A percentile compares a stretch with the other conserved stretches of the same genome.
Conservation (phyloP, 2,797 vertebrate species). For the Sebastes diploproa region DNA sequence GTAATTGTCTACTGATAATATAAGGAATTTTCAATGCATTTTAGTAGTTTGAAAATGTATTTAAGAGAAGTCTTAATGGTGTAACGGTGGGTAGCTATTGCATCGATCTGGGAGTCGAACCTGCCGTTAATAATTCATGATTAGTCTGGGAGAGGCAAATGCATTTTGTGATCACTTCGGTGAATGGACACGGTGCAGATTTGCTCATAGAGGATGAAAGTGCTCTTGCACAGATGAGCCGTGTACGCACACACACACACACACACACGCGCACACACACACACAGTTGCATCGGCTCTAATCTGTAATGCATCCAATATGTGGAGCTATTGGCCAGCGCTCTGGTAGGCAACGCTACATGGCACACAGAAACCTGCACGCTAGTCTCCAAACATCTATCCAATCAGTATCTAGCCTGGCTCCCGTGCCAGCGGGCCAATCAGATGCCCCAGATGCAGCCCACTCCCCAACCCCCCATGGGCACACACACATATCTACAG, state of each 20-base stretch:
- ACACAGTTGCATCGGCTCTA: constrained; percentile 53
- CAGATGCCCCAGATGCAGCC: constrained; percentile 58
- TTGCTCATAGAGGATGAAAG: constrained; percentile 68
- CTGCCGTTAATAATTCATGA: constrained; percentile 78
- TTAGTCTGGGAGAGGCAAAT: constrained; percentile 71
- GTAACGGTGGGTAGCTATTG: constrained; percentile 18
- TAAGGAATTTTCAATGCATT: constrained; percentile 11
- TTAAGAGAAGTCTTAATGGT: constrained; percentile 16
- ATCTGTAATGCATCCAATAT: constrained; percentile 77
- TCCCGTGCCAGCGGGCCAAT: constrained; percentile 68
- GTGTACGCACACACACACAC: constrained; percentile 32
- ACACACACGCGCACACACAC: not conserved
- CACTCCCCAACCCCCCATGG: constrained; percentile 27
- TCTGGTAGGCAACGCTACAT: constrained; percentile 63
- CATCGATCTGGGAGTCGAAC: constrained; percentile 71
- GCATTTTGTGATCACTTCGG: constrained; percentile 64
- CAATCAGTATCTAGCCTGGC: constrained; percentile 65
- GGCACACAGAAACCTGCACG: constrained; percentile 68
- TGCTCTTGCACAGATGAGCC: constrained; percentile 71
- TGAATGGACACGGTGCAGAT: constrained; percentile 61
- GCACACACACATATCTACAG: constrained; percentile 44
- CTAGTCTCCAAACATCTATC: constrained; percentile 60
- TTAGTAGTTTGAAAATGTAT: constrained; percentile 25
- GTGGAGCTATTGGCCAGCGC: constrained; percentile 57
- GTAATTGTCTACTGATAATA: not conserved